Evolutionary conservation across 2,113 vertebrate genomes (phyloP).

Genomic region (Psephotus haematonotus): DNA sequence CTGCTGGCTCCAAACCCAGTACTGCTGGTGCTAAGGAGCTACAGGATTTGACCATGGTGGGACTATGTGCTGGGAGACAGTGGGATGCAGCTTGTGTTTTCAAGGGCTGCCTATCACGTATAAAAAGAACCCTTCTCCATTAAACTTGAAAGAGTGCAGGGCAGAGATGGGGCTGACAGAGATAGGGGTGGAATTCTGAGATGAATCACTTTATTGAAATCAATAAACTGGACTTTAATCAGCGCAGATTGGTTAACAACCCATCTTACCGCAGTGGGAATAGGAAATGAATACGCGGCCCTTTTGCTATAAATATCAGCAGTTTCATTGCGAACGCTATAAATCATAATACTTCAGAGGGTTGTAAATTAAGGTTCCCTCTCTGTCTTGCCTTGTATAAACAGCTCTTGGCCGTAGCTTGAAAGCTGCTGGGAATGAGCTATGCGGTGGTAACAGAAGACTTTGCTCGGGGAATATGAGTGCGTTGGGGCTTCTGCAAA

Average conservation of each 20-base stretch:
- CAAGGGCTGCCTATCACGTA: neutral
- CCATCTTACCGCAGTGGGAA: neutral
- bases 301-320: slow-evolving; percentile 36
- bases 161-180: neutral
- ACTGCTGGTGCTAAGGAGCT: neutral
- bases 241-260: slow-evolving; percentile 1
- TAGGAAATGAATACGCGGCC: neutral
- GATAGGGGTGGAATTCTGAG: slow-evolving; percentile 8
- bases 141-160: neutral
- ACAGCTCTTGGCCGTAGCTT: neutral
- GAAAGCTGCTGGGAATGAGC: slow-evolving; percentile 7
- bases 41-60: accelerated
- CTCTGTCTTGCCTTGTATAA: slow-evolving; percentile 1
- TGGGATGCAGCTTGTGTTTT: neutral
- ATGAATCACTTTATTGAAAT: neutral
- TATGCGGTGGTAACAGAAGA: neutral
- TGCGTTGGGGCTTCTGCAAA: neutral
- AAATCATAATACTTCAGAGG: slow-evolving; percentile 25
- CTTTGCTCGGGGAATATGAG: neutral
- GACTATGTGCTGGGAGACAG: neutral
- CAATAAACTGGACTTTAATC: slow-evolving; percentile 22
- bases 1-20: neutral
- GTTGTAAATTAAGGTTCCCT: slow-evolving; percentile 42
- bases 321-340: slow-evolving; percentile 13
- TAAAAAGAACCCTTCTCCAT: neutral